These are phyloP conservation scores for Tribolium freemani DNA, from an alignment of 2,888 invertebrate genomes.

Conservation along the genomic window DNA sequence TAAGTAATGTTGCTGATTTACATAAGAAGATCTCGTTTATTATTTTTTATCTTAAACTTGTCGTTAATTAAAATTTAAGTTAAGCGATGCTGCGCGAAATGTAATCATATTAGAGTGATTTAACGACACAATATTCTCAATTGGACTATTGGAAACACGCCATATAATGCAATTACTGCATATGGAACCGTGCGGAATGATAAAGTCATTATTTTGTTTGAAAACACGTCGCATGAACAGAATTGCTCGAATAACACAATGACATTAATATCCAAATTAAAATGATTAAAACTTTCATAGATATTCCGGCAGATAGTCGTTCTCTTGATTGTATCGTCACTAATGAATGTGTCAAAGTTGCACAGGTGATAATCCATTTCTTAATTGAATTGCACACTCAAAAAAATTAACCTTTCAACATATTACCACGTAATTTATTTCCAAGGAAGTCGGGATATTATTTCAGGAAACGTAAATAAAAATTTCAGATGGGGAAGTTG, in stretches of 20 bases:
- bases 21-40: constrained; percentile 45
- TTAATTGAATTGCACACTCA: constrained; percentile 51
- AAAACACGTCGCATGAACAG: constrained; percentile 35
- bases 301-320: constrained; percentile 47
- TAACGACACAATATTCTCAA: constrained; percentile 17
- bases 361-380: constrained; percentile 49
- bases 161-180: constrained; percentile 36
- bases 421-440: constrained; percentile 27
- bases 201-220: constrained; percentile 36
- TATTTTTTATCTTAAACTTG: constrained; percentile 40
- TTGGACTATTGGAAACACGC: constrained; percentile 17
- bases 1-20: constrained; percentile 54
- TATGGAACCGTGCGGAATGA: constrained; percentile 24
- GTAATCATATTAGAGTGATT: constrained; percentile 1
- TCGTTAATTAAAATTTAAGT: constrained; percentile 32
- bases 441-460: constrained; percentile 40
- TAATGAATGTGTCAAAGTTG: constrained; percentile 54
- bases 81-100: neutral
- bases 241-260: constrained; percentile 42
- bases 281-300: constrained; percentile 47
- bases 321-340: constrained; percentile 43
- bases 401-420: constrained; percentile 6
- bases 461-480: constrained; percentile 46
- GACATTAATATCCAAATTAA: constrained; percentile 48
- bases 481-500: constrained; percentile 29